These are phyloP conservation scores for Ptilorrhoa leucosticta DNA, from an alignment of 2,113 vertebrate genomes.

Conservation along the genomic window DNA sequence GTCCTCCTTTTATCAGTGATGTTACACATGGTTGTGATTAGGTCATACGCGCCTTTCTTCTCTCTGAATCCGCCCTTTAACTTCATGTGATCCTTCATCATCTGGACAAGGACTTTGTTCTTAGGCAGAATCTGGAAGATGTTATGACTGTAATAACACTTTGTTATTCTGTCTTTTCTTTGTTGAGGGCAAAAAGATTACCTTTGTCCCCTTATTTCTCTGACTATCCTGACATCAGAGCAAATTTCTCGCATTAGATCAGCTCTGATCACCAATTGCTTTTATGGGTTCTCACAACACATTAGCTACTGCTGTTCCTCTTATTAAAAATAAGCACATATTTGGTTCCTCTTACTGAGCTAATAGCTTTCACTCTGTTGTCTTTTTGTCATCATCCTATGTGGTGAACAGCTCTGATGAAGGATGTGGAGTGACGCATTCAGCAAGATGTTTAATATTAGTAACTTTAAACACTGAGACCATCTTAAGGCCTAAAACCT, in stretches of 20 bases:
- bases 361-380: neutral
- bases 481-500: neutral
- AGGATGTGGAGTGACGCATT: neutral
- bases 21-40: conserved; percentile 32
- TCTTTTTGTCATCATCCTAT: neutral
- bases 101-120: conserved; percentile 47
- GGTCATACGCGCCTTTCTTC: neutral
- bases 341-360: neutral
- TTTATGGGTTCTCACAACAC: neutral
- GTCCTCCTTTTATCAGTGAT: conserved; percentile 21
- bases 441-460: neutral
- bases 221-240: neutral
- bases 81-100: conserved; percentile 31
- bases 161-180: conserved; percentile 23
- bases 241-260: neutral
- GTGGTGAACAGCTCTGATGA: neutral
- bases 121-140: conserved; percentile 51
- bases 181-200: neutral
- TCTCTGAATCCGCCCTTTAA: neutral
- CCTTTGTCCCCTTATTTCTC: conserved; percentile 21
- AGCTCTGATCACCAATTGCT: conserved; percentile 5
- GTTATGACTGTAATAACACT: conserved; percentile 49
- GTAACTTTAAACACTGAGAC: neutral
- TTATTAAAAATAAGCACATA: neutral
- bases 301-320: neutral